Evolutionary conservation across 2,113 vertebrate genomes (phyloP), one percentile per base, ranked within the genome.

Genomic region (Micronycteris hirsuta): DNA sequence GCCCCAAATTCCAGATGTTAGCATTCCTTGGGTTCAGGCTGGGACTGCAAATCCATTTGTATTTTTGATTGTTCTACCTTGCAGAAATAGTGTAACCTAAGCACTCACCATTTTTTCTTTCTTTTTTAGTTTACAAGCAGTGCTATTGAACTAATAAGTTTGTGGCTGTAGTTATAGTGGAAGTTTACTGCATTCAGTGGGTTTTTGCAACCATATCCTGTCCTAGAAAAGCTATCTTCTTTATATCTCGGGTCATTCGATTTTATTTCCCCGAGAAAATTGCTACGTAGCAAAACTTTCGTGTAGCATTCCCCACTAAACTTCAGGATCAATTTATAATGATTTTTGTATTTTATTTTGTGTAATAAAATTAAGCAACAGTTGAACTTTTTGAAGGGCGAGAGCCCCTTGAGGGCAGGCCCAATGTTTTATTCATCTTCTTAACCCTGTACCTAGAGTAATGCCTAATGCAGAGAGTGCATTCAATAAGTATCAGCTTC

Each of bases 221-320:
- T 81, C n/a, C 33, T 70, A 38, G n/a, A 41, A 94, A 91, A 95
- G 43, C 31, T 38, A 3, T 96, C 73, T 96, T 82, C 91, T 89
- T 73, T 91, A 7, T 36, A n/a, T 89, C 67, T 76, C 76, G 65
- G 61, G n/a, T 63, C 28, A 82, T 43, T 93, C 4, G 2, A 89
- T 92, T 93, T 96, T 74, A 74, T 93, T 97, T 96, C 43, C 52
- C 65, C 85, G 68, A 95, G 90, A 78, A 91, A 89, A 95, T 94
- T 94, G 45, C 54, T 93, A 2, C 81, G 76, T 90, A 82, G 68
- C n/a, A 93, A 95, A 92, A 86, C 70, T 97, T 91, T 67, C 45
- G 85, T 45, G 28, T 31, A 82, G 67, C 16, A 31, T 7, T 90
- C 95, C 56, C 85, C 78, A 49, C 1, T 80, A 38, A 96, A 82